Base-by-base conservation (phyloP, 2,888 invertebrate species). In the Thymelicus sylvestris region DNA sequence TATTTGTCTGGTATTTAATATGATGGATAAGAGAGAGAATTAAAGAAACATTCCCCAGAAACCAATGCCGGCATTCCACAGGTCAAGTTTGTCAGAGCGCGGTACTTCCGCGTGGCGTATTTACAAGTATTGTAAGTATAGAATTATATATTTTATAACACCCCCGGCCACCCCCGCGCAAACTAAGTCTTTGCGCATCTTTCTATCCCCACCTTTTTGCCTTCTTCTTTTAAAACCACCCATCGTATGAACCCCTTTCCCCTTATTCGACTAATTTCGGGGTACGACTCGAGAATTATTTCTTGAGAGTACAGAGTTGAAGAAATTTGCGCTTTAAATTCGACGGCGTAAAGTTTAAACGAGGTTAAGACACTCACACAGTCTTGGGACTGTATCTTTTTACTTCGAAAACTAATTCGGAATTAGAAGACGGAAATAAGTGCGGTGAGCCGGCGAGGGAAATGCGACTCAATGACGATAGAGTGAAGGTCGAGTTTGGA, bases 51-150 rank as follows among this genome's bases (percentile, higher is more conserved):
- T 67, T 52, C 47, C 47, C 47, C 31, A 67, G 67, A 55, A 62
- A 68, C 68, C 75, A 70, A 73, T 74, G 70, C 70, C 50, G 47
- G 41, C n/a, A 64, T 67, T 48, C 73, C 59, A 15, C 39, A 15
- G 48, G 7, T 70, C 69, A 70, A 70, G 59, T 39, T 31, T 6
- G 4, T 8, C 39, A 52, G 48, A 48, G 72, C 84, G 77, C 63
- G 75, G 81, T 87, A 91, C 92, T 93, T 93, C 93, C 93, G 93
- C 92, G 90, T 92, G 85, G 87, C 92, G 93, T 93, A 93, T 93
- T 93, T 93, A 93, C 93, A 93, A 93, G 93, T 93, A 93, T 93
- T 93, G 93, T 93, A 93, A 93, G 93, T 93, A 93, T 93, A 93
- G 93, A 93, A 93, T 93, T 93, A 93, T 93, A 93, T 93, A 93